Evolutionary conservation across 2,113 vertebrate species (phyloP), one percentile per base, ranked within the genome.

Genomic region (Notiomystis cincta): DNA sequence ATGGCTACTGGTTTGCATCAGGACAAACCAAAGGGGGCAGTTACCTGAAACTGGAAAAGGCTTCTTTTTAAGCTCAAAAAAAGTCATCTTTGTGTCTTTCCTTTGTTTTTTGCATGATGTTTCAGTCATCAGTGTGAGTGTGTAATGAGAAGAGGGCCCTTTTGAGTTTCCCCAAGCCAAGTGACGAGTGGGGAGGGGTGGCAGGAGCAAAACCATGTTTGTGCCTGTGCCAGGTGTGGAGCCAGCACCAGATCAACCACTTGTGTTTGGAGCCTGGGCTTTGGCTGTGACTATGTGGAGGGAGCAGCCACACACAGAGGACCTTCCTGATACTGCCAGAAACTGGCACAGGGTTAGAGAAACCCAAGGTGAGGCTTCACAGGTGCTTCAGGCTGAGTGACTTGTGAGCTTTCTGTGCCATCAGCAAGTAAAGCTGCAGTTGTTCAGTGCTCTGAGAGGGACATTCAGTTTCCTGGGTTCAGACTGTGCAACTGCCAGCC

Each of bases 401-500:
- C 35, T n/a, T 42, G 35, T 38, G 35, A 48, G 61, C 37, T 51
- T 38, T 11, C 19, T 53, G 53, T 58, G 64, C 57, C 67, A 28
- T 57, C 21, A 1, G 4, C 23, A 21, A 19, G 44, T 20, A 10
- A 44, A 45, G 42, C 76, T 72, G 87, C 27, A 35, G 61, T 57
- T 44, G 2, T 16, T 8, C 13, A 18, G 2, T 21, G 67, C 31
- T 87, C 24, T 45, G 31, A 61, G 78, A 50, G 44, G 37, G 12
- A 22, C 48, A 56, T 66, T 27, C 33, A 4, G 0, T 71, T 24
- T n/a, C 17, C 1, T 2, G 1, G 12, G 5, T 18, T 64, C 21
- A 18, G 33, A 6, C 30, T 27, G 9, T 24, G 67, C 48, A 56
- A 77, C 64, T 89, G 58, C 58, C 50, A 40, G 60, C n/a, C 33